Base-by-base conservation (phyloP, 2,797 vertebrate genomes). In the Corythornis leucogaster region DNA sequence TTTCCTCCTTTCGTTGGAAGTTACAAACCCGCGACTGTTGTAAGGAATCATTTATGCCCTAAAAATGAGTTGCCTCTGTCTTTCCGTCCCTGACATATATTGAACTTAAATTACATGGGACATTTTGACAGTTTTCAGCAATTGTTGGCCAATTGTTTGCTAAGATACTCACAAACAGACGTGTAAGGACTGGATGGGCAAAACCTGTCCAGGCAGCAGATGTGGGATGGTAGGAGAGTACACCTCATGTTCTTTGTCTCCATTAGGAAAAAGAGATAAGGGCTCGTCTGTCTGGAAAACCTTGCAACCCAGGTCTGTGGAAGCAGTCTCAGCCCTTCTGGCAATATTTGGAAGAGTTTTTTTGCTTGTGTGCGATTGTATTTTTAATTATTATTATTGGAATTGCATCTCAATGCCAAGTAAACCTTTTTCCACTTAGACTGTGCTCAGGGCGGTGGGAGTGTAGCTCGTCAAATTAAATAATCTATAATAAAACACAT, bases 391-490 rank as follows among this genome's bases (percentile, higher is more conserved):
- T 73, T 85, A 76, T 66, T 43, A 42, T 18, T 75, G 42, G 80
- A 89, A 85, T 64, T 2, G 21, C 58, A 85, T 87, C 2, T 1
- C 50, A 62, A 78, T 15, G 43, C 40, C 88, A 71, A 89, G 58
- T 3, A 87, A 93, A 93, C 91, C 79, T 91, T 90, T 93, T 90
- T 93, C 78, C 86, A 87, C 88, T 93, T 90, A 93, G 73, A 26
- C 62, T 62, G 11, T 42, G 87, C 87, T 94, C 76, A 89, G 73
- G 83, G 88, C n/a, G 20, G 35, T 82, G 58, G 71, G 71, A 91
- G 89, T 85, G 62, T 68, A 85, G 79, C 57, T 93, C 80, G 69
- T 95, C 80, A 82, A 85, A 91, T 91, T 54, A 93, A 95, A 78
- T 64, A 93, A 90, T 85, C 79, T 80, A 3, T 48, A 94, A 94